Evolutionary conservation across 1,140 invertebrate species (phyloP).

Genomic region (Patella vulgata): DNA sequence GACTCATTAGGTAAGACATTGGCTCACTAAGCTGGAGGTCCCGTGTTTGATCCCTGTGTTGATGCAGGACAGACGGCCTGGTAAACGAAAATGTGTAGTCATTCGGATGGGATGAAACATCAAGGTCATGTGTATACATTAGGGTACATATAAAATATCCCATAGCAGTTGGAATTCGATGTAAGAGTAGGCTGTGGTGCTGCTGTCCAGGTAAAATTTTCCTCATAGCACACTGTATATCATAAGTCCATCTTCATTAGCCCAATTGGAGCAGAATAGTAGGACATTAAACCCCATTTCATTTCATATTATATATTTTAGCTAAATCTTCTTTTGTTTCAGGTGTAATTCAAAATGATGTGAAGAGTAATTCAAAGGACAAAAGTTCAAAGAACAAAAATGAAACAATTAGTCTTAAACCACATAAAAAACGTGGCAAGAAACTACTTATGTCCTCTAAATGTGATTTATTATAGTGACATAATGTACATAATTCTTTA

Average conservation of each 20-base stretch:
- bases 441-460: constrained; percentile 60
- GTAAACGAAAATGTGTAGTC: too few species aligned
- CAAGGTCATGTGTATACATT: too few species aligned
- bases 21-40: too few species aligned
- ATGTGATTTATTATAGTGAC: constrained; percentile 51
- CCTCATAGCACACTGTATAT: background rate
- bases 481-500: too few species aligned
- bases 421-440: constrained; percentile 57
- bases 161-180: too few species aligned
- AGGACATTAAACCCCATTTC: background rate
- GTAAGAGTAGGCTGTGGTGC: too few species aligned
- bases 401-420: constrained; percentile 55
- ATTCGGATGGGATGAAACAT: too few species aligned
- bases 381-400: constrained; percentile 42
- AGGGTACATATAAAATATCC: too few species aligned
- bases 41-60: background rate
- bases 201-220: too few species aligned
- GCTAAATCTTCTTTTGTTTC: constrained; percentile 15
- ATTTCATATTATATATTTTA: background rate
- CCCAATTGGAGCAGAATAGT: background rate
- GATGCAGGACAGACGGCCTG: too few species aligned
- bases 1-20: too few species aligned
- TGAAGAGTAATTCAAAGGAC: constrained; percentile 39
- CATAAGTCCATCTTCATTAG: background rate
- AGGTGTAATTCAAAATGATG: constrained; percentile 47